A percentile compares a stretch with the other conserved stretches of the same genome.
These are phyloP conservation scores for Sciurus carolinensis DNA, from an alignment of 2,797 vertebrate genomes.

Conservation along the genomic window DNA sequence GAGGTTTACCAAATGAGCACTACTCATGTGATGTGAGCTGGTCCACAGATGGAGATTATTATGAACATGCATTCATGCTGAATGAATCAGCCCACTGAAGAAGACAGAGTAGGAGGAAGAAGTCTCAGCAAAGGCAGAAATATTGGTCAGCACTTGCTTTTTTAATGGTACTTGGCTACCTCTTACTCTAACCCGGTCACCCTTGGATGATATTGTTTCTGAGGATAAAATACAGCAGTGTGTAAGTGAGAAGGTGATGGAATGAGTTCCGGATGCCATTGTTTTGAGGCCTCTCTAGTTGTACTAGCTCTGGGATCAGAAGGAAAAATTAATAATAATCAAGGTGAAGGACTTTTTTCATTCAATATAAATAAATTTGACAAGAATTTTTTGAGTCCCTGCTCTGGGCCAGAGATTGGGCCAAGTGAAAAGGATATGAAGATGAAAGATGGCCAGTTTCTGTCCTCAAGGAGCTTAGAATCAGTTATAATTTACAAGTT, in stretches of 20 bases:
- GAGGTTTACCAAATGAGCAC: constrained; percentile 39
- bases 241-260: not conserved
- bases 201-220: constrained; percentile 62
- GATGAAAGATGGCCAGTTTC: not conserved
- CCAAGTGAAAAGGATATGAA: not conserved
- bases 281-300: not conserved
- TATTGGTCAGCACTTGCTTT: constrained; percentile 39
- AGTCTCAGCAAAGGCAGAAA: constrained; percentile 31
- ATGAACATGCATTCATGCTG: constrained; percentile 22
- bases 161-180: constrained; percentile 64
- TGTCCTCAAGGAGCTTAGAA: not conserved
- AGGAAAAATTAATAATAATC: not conserved
- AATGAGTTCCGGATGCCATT: not conserved
- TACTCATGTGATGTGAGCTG: not conserved
- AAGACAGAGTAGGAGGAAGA: constrained; percentile 68
- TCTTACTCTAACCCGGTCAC: constrained; percentile 34
- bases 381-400: not conserved
- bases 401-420: not conserved
- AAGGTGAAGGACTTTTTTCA: constrained; percentile 19
- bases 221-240: constrained; percentile 38
- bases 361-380: constrained; percentile 4
- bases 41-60: constrained; percentile 72
- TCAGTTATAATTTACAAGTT: not conserved
- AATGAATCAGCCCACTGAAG: constrained; percentile 72
- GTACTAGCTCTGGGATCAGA: not conserved